Percentiles rank a stretch among this genome's conserved stretches.
Conservation (phyloP, 2,797 vertebrate species). For the Rhinatrema bivittatum region DNA sequence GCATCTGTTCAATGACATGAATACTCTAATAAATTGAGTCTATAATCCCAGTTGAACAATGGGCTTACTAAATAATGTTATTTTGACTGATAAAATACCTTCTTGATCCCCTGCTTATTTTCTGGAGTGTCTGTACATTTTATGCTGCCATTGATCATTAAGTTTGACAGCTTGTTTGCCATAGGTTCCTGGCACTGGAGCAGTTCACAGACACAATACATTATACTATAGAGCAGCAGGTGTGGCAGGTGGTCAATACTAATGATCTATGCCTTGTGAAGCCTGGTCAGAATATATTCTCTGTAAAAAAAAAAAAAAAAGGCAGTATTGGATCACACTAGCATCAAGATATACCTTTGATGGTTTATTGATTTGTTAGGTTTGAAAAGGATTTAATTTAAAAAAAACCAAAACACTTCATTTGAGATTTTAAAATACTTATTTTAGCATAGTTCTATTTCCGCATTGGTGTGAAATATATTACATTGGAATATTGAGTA, state of each 20-base stretch:
- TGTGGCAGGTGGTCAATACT: neutral
- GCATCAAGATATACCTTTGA: constrained; percentile 19
- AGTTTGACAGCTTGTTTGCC: neutral
- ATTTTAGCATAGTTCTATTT: neutral
- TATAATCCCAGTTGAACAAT: neutral
- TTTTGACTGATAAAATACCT: neutral
- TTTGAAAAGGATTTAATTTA: constrained; percentile 2
- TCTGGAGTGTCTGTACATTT: neutral
- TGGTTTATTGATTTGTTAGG: constrained; percentile 4
- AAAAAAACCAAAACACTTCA: neutral
- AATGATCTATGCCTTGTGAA: neutral
- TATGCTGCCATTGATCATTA: neutral
- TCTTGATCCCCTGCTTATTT: neutral
- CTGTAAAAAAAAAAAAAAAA: no score
- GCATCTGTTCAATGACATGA: no score
- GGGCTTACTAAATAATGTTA: neutral
- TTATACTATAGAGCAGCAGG: neutral
- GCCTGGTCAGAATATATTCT: neutral
- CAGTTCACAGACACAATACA: neutral
- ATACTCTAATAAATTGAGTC: neutral
- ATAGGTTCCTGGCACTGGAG: no score
- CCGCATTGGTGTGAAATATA: constrained; percentile 9
- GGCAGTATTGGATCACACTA: constrained; percentile 15
- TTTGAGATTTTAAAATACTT: constrained; percentile 11
- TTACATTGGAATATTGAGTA: constrained; percentile 20